Evolutionary conservation across 2,797 vertebrate genomes (phyloP), one percentile per base, ranked within the genome.

Genomic region (Alosa sapidissima): DNA sequence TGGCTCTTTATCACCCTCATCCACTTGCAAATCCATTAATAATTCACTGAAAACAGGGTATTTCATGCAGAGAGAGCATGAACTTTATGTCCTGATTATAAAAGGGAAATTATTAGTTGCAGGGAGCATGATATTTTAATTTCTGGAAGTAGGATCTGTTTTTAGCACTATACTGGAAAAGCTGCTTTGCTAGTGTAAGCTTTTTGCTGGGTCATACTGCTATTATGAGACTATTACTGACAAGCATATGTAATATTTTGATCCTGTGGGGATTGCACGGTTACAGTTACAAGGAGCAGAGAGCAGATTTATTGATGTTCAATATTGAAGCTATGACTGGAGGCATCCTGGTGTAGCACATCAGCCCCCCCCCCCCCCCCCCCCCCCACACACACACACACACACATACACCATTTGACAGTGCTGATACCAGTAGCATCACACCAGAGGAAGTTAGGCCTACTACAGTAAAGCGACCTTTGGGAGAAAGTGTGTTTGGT

Each of bases 1-100:
- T 28, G 28, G 28, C 28, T 28, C 72, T 78, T 78, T 47, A 78
- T 78, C 41, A 78, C 19, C 33, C 41, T 45, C 72, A 82, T 52
- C 55, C 81, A 81, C 85, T 48, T 68, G 24, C 11, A 55, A 21
- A 68, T 33, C 81, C 81, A 88, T 86, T 54, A 85, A 88, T 84
- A 82, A 88, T 84, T 81, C 45, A 85, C 14, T 2, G 13, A 84
- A 75, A 81, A 85, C 54, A 36, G 21, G 81, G 45, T 21, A 58
- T 85, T 24, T 82, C 6, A 82, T 82, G 62, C 72, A 83, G 82
- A 81, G 83, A 82, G 82, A 62, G 68, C 84, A 85, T 51, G 48
- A 58, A 81, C 60, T 24, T 36, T 75, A 86, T 75, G 72, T 14
- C 62, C n/a, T 33, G 65, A 83, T 83, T 84, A 58, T 68, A 51